Evolutionary conservation across 2,888 invertebrate genomes (phyloP).

Genomic region (Drosophila maculinotata): DNA sequence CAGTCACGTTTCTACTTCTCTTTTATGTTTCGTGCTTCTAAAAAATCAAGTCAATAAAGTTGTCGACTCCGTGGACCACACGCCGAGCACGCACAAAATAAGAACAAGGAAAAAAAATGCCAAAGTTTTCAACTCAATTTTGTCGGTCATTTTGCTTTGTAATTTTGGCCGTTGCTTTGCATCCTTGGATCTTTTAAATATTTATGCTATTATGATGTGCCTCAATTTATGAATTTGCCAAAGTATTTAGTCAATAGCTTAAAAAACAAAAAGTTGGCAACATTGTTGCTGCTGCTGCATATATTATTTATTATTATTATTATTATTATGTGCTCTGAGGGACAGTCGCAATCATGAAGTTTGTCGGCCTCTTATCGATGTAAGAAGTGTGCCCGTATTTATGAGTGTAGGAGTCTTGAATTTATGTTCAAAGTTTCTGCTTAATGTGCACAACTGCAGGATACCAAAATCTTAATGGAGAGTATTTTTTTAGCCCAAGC

Average conservation of each 20-base stretch:
- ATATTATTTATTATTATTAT: constrained; percentile 67
- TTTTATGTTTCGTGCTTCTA: constrained; percentile 41
- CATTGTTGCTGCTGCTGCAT: constrained; percentile 54
- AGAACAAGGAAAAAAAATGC: constrained; percentile 3
- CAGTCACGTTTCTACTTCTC: background rate
- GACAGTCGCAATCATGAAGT: constrained; percentile 13
- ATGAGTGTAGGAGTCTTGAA: constrained; percentile 55
- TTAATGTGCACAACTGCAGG: constrained; percentile 65
- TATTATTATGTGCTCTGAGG: constrained; percentile 38
- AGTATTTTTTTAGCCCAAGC: constrained; percentile 25
- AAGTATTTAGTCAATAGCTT: constrained; percentile 80
- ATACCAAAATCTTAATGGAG: constrained; percentile 58
- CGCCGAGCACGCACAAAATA: constrained; percentile 24
- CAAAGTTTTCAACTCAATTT: constrained; percentile 71
- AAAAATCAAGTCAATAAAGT: constrained; percentile 70
- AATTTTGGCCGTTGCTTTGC: constrained; percentile 34
- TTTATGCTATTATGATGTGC: constrained; percentile 70
- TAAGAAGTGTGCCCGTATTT: constrained; percentile 56
- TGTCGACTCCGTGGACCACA: constrained; percentile 26
- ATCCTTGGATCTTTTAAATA: constrained; percentile 64
- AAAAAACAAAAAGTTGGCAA: constrained; percentile 53
- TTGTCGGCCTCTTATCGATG: constrained; percentile 56
- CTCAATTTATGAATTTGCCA: constrained; percentile 77
- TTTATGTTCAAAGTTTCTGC: constrained; percentile 70
- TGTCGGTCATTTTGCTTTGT: constrained; percentile 50